Evolutionary conservation across 2,888 invertebrate genomes (phyloP), one percentile per base, ranked within the genome.

Genomic region (Slavum lentiscoides): DNA sequence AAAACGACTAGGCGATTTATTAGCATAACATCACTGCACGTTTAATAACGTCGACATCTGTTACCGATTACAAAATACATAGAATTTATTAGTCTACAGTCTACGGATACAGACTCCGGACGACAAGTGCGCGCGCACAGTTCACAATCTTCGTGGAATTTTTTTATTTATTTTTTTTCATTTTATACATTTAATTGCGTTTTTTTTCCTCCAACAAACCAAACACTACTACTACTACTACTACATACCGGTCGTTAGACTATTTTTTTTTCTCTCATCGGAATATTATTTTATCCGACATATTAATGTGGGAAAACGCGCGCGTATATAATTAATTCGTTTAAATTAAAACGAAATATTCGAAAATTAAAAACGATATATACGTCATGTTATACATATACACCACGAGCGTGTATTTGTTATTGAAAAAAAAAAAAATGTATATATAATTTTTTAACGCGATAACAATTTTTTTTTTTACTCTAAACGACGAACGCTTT

Each of bases 271-370:
- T 70, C 62, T 23, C 23, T 15, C 55, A 37, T 55, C 2, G 4
- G 0, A 62, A 72, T 64, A 30, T 8, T 23, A 11, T 30, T 30
- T 30, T 30, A 2, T n/a, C 43, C 5, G 15, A 66, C 37, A 64
- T 30, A 80, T 58, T 80, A 21, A 55, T 72, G 80, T 80, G 64
- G 70, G 70, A 80, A 80, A 37, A 80, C n/a, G n/a, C 39, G 6
- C 39, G 6, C 5, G 19, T 19, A 55, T 49, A 49, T 3, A 49
- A 15, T 49, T 13, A 3, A 55, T 55, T 55, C 11, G 55, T 19
- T 53, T 55, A 55, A 49, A 13, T 13, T 11, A 49, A 49, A 49
- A 43, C 7, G 0, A 43, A 9, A 30, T 30, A 30, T 30, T 49
- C 3, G 19, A 19, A 5, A 55, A 19, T 55, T 19, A 19, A 19